Base-by-base conservation (phyloP, 2,113 vertebrate genomes). In the Pipra filicauda region DNA sequence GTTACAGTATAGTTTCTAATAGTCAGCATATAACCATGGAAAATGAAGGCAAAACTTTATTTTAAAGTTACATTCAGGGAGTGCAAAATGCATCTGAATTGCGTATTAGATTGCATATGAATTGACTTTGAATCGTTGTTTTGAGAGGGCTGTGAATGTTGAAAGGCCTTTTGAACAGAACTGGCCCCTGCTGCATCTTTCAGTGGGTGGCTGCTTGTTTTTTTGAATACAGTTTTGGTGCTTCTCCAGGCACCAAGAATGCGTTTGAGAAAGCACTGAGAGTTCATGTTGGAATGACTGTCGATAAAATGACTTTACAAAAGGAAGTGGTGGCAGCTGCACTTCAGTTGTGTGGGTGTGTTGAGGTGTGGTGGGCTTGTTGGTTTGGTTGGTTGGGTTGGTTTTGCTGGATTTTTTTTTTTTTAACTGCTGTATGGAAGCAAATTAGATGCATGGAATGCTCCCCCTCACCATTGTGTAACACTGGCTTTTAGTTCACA, bases 381-480 rank as follows among this genome's bases (percentile, higher is more conserved):
- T 76, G 39, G 11, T 4, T 74, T 73, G n/a, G 4, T 66, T 41
- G 41, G 4, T 41, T 75, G 55, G 8, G 28, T 58, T 76, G 26
- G 4, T 85, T 85, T 70, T 43, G 35, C 49, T 46, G 39, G n/a
- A 62, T 48, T 57, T 35, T 11, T 7, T 5, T 5, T 21, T 71
- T 67, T 49, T 84, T 10, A 43, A 43, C n/a, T 80, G 83, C 16
- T 66, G 8, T 70, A 46, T 88, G 46, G 54, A 62, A 51, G 37
- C 35, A 57, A 65, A 82, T 75, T 13, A 69, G 66, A 44, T 49
- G 66, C 16, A 15, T 26, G 30, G 52, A 44, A 6, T 69, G 31
- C 35, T 35, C 16, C 14, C 2, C 14, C 19, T 12, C 3, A 8
- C 15, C 19, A 1, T 1, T 31, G 30, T 9, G 8, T 69, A 49